Evolutionary conservation across 1,140 invertebrate genomes (phyloP).

Genomic region (Rhyacophila brunnea): DNA sequence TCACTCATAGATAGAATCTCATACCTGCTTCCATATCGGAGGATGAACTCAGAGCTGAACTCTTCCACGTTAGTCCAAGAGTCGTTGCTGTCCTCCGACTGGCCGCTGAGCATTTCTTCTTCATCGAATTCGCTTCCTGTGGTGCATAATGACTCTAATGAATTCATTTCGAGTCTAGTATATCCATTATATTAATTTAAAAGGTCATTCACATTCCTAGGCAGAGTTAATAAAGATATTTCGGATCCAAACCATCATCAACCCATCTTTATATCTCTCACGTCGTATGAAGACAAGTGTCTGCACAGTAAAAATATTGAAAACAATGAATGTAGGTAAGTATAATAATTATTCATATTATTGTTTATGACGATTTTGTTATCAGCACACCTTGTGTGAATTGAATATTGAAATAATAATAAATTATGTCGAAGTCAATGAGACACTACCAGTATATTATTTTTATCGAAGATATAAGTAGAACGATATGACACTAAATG

Average conservation of each 20-base stretch:
- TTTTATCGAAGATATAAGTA: too few species aligned
- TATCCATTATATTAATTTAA: constrained; percentile 1
- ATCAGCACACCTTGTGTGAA: too few species aligned
- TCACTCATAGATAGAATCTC: too few species aligned
- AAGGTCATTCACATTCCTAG: background rate
- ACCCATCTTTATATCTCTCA: background rate
- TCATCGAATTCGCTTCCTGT: constrained; percentile 66
- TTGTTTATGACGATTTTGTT: too few species aligned
- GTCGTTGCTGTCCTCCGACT: constrained; percentile 75
- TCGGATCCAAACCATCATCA: background rate
- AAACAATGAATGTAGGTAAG: too few species aligned
- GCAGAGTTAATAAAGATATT: background rate
- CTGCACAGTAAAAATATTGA: too few species aligned
- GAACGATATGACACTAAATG: too few species aligned
- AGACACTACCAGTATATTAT: too few species aligned
- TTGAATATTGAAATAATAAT: too few species aligned
- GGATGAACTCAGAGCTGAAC: constrained; percentile 73
- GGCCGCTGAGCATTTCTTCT: constrained; percentile 62
- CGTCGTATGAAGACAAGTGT: too few species aligned
- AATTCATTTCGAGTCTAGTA: constrained; percentile 4
- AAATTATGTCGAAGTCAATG: too few species aligned
- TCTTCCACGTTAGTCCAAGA: constrained; percentile 77
- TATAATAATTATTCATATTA: too few species aligned
- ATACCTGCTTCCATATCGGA: constrained; percentile 71
- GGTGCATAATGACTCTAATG: constrained; percentile 33